These are phyloP conservation scores for Echinometra lucunter DNA, from an alignment of 53 echinoderm and acorn worm species.

Conservation along the genomic window DNA sequence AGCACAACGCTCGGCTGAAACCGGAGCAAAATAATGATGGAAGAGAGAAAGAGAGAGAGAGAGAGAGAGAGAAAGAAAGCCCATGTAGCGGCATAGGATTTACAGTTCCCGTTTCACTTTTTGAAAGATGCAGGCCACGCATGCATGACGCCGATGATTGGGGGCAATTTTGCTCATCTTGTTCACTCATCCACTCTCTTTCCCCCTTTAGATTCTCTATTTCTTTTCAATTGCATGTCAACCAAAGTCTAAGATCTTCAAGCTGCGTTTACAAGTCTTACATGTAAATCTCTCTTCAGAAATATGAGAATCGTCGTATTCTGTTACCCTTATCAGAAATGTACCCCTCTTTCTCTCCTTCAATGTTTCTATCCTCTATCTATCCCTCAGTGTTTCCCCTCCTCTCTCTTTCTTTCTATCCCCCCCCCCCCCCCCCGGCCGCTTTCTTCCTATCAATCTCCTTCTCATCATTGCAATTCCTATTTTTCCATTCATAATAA, in stretches of 20 bases:
- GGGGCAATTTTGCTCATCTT: not conserved
- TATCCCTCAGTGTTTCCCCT: not conserved
- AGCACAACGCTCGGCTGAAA: not conserved
- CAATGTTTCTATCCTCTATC: not conserved
- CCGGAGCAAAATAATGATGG: not conserved
- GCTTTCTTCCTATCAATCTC: not conserved
- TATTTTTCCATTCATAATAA: not conserved
- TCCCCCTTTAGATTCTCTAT: not conserved
- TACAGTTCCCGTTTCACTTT: conserved; percentile 26
- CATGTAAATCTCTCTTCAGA: too few species aligned
- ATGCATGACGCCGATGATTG: not conserved
- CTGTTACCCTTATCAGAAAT: too few species aligned
- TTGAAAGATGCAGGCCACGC: conserved; percentile 51
- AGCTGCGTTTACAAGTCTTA: too few species aligned
- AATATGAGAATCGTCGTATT: too few species aligned
- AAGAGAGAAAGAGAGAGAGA: not conserved
- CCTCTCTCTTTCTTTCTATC: not conserved
- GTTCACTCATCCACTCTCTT: not conserved
- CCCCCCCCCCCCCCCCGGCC: not conserved
- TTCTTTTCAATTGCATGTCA: not conserved
- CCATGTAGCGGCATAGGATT: not conserved
- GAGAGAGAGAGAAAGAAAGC: not conserved
- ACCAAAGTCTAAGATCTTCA: too few species aligned
- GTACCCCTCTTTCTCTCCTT: not conserved
- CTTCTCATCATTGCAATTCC: not conserved